Evolutionary conservation across 2,113 vertebrate genomes (phyloP).

Genomic region (Azemiops feae): DNA sequence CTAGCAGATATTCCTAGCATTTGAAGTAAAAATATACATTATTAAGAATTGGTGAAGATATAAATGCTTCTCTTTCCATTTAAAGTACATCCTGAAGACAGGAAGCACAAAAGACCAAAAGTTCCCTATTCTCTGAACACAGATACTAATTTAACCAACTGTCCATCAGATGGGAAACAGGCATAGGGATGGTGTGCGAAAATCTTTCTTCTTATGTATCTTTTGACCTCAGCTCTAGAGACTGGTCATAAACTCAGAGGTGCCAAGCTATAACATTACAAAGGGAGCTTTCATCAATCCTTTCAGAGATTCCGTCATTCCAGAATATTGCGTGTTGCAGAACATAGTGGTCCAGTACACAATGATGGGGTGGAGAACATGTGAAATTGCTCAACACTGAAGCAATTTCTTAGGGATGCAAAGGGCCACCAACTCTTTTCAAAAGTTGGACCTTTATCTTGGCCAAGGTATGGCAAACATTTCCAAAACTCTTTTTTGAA

Average conservation of each 20-base stretch:
- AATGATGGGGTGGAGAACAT: background rate
- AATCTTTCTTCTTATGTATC: background rate
- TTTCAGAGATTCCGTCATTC: background rate
- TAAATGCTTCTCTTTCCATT: background rate
- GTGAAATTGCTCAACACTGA: background rate
- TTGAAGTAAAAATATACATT: background rate
- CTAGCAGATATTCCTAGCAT: no score
- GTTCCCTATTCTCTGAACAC: background rate
- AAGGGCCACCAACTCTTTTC: background rate
- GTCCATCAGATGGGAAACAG: background rate
- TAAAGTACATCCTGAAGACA: background rate
- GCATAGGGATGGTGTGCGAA: background rate
- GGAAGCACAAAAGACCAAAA: background rate
- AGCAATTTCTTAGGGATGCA: background rate
- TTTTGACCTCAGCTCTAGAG: background rate
- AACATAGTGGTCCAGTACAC: background rate
- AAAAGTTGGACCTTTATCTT: background rate
- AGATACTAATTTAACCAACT: background rate
- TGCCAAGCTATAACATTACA: background rate
- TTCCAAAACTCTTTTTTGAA: background rate
- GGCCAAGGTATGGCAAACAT: background rate
- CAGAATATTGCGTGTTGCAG: background rate
- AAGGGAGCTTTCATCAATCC: background rate
- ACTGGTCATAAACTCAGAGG: background rate
- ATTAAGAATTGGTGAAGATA: background rate